Evolutionary conservation across 2,888 invertebrate genomes (phyloP), one percentile per base, ranked within the genome.

Genomic region (Punctoribates punctum): DNA sequence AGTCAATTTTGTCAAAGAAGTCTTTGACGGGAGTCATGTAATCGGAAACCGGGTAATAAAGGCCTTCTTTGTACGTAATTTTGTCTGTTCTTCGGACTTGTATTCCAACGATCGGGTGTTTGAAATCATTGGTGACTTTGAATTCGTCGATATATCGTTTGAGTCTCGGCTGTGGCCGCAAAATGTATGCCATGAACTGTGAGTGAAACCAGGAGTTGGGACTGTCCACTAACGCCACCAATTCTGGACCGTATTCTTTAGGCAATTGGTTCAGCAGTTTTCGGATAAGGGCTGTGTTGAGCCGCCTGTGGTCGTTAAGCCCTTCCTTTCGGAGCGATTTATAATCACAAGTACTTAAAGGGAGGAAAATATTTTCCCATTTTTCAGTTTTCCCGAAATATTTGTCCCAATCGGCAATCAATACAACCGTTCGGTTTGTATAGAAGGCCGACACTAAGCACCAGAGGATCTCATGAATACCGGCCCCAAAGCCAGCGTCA

Each of bases 61-160:
- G 38, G 1, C 38, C 67, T 38, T 67, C 67, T 34, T 11, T 38
- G 29, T 6, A 34, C 34, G 3, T 67, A 3, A 67, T 25, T 67
- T 67, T 67, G n/a, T 67, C 67, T n/a, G 67, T 38, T 38, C 67
- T 34, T 15, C 67, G 34, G 15, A 67, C 67, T 67, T 67, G 67
- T 9, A 67, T 67, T 17, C 67, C 67, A 67, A 67, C 67, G 13
- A 67, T 67, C n/a, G 67, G 67, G n/a, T 38, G 67, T 9, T 9
- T 67, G n/a, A 20, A 38, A 34, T 38, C n/a, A n/a, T 11, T 67
- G n/a, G 34, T 3, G 1, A 1, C 1, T 67, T 67, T 67, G 34
- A 67, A 29, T n/a, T 67, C 38, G 1, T 13, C 11, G 8, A 67
- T 8, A 67, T 15, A 38, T 38, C 15, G 1, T 29, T 17, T 9